A percentile compares a stretch with the other conserved stretches of the same genome.
These are phyloP conservation scores for Cosmorhoe ocellata DNA, from an alignment of 2,888 invertebrate genomes.

Conservation along the genomic window DNA sequence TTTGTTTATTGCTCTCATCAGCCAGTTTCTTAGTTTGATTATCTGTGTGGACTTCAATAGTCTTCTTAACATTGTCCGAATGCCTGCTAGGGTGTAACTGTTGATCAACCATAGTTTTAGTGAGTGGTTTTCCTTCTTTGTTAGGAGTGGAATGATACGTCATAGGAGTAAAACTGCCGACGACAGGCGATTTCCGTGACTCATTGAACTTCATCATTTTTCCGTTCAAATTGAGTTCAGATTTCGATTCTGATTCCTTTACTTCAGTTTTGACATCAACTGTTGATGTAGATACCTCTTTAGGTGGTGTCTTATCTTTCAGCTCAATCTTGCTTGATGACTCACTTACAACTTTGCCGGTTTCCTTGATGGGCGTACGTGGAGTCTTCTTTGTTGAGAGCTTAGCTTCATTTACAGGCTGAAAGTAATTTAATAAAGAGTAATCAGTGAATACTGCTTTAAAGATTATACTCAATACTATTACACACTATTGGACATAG, in stretches of 20 bases:
- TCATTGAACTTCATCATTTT: conserved; percentile 71
- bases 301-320: conserved; percentile 42
- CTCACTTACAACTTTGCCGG: conserved; percentile 56
- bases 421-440: conserved; percentile 38
- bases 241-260: conserved; percentile 52
- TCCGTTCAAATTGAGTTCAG: conserved; percentile 63
- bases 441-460: neutral
- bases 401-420: conserved; percentile 62
- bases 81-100: conserved; percentile 71
- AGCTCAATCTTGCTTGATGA: conserved; percentile 51
- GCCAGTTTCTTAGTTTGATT: conserved; percentile 26
- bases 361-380: conserved; percentile 61
- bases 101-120: conserved; percentile 74
- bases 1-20: conserved; percentile 15
- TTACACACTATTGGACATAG: too few species aligned
- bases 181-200: conserved; percentile 68
- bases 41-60: conserved; percentile 75
- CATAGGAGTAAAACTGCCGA: conserved; percentile 69
- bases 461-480: too few species aligned
- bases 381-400: conserved; percentile 46
- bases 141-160: conserved; percentile 75
- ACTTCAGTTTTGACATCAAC: conserved; percentile 44
- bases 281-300: conserved; percentile 39
- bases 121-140: conserved; percentile 72
- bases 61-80: conserved; percentile 72